Conservation (phyloP, 2,888 invertebrate species). For the Patella depressa region DNA sequence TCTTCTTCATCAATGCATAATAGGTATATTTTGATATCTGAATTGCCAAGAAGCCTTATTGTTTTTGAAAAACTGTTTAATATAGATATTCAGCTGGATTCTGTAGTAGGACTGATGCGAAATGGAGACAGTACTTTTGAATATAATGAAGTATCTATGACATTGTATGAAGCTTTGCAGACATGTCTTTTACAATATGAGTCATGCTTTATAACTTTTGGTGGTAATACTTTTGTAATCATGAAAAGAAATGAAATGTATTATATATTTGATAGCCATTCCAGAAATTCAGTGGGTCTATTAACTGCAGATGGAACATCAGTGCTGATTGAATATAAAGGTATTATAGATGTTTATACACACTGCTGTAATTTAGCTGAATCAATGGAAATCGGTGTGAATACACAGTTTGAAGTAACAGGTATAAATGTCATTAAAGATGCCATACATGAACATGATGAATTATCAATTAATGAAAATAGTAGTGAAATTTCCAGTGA, state of each 20-base stretch:
- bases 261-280: neutral
- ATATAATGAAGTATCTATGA: neutral
- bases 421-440: neutral
- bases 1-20: neutral
- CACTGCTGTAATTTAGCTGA: neutral
- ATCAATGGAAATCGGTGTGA: neutral
- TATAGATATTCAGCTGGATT: neutral
- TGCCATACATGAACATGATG: neutral
- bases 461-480: too few species aligned
- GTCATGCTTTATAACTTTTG: conserved; percentile 4
- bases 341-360: neutral
- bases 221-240: neutral
- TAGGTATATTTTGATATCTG: neutral
- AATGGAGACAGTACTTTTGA: too few species aligned
- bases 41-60: neutral
- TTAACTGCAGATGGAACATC: neutral
- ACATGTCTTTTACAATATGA: conserved; percentile 3
- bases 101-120: neutral
- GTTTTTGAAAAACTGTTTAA: neutral
- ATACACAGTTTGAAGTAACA: neutral
- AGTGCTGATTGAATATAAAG: neutral
- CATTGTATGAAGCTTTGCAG: neutral
- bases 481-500: too few species aligned
- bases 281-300: neutral
- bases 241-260: conserved; percentile 1